A percentile compares a stretch with the other conserved stretches of the same genome.
Evolutionary conservation across 2,888 invertebrate genomes (phyloP).

Genomic region (Tuta absoluta): DNA sequence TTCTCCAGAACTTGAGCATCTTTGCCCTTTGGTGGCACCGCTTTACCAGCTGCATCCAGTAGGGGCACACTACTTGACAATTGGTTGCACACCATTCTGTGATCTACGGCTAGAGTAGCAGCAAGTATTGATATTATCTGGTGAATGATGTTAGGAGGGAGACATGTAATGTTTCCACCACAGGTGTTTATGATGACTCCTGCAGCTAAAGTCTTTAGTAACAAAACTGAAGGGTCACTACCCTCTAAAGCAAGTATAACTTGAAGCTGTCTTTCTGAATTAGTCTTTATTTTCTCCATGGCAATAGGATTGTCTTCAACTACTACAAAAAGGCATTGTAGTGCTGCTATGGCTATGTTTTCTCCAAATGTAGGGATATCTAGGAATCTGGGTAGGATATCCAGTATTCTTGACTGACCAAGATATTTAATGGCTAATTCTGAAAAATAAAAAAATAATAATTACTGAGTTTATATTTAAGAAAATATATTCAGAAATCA

Average conservation of each 20-base stretch:
- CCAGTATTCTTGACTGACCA: conserved; percentile 83
- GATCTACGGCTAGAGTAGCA: conserved; percentile 78
- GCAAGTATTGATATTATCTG: conserved; percentile 77
- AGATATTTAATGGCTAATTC: conserved; percentile 83
- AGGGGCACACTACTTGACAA: conserved; percentile 75
- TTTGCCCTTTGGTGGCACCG: conserved; percentile 57
- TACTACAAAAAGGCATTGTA: conserved; percentile 86
- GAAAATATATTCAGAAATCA: too few species aligned
- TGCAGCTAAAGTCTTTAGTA: conserved; percentile 80
- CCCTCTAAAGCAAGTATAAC: conserved; percentile 65
- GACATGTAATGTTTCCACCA: conserved; percentile 58
- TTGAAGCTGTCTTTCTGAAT: conserved; percentile 69
- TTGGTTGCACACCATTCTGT: conserved; percentile 71
- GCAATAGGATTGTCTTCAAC: conserved; percentile 85
- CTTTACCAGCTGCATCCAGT: conserved; percentile 53
- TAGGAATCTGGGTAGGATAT: conserved; percentile 82
- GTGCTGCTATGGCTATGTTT: conserved; percentile 79
- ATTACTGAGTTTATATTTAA: neutral
- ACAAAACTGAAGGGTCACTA: conserved; percentile 62
- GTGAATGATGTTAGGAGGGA: conserved; percentile 72
- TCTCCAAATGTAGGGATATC: conserved; percentile 80
- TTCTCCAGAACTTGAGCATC: conserved; percentile 68
- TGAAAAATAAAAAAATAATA: conserved; percentile 46
- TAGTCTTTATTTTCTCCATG: conserved; percentile 76
- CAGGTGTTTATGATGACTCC: conserved; percentile 82